phyloP scores from a whole-genome alignment of 1,140 invertebrate species.

The Drosophila erecta region DNA sequence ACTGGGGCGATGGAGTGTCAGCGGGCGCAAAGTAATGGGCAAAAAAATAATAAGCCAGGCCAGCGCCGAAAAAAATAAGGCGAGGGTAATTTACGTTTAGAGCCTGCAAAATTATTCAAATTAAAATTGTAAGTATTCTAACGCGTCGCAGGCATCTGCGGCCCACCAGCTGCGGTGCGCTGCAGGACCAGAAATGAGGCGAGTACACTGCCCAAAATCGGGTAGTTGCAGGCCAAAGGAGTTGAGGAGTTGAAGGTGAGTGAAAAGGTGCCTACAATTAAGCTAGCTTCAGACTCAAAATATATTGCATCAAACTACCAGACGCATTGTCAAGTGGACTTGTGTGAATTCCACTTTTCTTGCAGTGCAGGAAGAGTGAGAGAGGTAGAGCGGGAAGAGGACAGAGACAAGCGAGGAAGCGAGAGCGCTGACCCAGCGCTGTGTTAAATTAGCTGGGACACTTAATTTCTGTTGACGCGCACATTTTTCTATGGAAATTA shows the following conservation, averaged over 20 bases:
- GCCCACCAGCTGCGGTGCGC: conserved; percentile 50
- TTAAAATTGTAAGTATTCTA: conserved; percentile 83
- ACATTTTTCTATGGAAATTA: conserved; percentile 83
- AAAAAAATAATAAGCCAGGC: conserved; percentile 52
- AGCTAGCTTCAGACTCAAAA: too few relatives aligned
- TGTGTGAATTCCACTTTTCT: background rate
- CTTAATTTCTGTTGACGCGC: conserved; percentile 82
- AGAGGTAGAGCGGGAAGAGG: background rate
- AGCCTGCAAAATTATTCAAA: conserved; percentile 82
- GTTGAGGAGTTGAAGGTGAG: too few relatives aligned
- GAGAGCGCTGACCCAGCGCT: conserved; percentile 55
- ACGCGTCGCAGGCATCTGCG: conserved; percentile 62
- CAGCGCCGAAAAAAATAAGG: conserved; percentile 55
- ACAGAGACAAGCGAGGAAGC: conserved; percentile 14
- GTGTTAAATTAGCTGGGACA: conserved; percentile 82
- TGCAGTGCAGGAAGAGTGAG: conserved; percentile 1
- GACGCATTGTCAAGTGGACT: too few relatives aligned
- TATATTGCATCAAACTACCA: too few relatives aligned
- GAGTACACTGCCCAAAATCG: conserved; percentile 9
- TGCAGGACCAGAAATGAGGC: conserved; percentile 25
- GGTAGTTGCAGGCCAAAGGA: too few relatives aligned
- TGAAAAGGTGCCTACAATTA: too few relatives aligned
- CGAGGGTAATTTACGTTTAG: conserved; percentile 81
- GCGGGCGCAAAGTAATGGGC: conserved; percentile 55
- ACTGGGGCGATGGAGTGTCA: conserved; percentile 38